Evolutionary conservation across 2,888 invertebrate species (phyloP), one percentile per base, ranked within the genome.

Genomic region (Digitonthophagus gazella): DNA sequence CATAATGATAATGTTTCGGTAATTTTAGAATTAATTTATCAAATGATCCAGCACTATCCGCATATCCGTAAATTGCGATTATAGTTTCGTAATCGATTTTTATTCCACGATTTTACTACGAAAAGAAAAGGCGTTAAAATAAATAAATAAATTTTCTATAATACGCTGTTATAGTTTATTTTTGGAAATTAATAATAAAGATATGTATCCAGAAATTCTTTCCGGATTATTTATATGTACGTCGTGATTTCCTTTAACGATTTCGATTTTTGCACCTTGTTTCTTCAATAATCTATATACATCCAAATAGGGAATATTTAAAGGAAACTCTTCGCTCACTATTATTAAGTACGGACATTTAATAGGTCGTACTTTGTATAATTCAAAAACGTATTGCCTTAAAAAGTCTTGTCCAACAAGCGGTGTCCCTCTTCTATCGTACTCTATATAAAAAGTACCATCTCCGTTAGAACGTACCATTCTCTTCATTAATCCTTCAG

Each of bases 31-130:
- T 83, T 1, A 90, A 77, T 0, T 84, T 82, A 69, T 89, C 84
- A 78, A 88, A 90, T 55, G 85, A 84, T 1, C 86, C 87, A 0
- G 87, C 86, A 3, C 88, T 88, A 77, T 90, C 90, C 74, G 85
- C 80, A 69, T 82, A 77, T 0, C 90, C 90, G 74, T 90, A 90
- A 18, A 87, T 81, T 1, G 86, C 83, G 16, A 90, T 77, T 5
- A 89, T 84, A 0, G 87, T 86, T 1, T 86, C 84, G 61, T 86
- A 80, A 16, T 79, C 77, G 74, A 84, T 82, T 68, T n/a, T 86
- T 80, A 0, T 90, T 89, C 88, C 89, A 90, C 70, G 87, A 84
- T 78, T 88, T 84, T 15, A 86, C 89, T 89, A 28, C 28, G 16
- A 65, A 69, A 8, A n/a, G n/a, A n/a, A n/a, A n/a, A n/a, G n/a